Evolutionary conservation across 1,140 invertebrate species (phyloP).

Genomic region (Dendrolimus kikuchii): DNA sequence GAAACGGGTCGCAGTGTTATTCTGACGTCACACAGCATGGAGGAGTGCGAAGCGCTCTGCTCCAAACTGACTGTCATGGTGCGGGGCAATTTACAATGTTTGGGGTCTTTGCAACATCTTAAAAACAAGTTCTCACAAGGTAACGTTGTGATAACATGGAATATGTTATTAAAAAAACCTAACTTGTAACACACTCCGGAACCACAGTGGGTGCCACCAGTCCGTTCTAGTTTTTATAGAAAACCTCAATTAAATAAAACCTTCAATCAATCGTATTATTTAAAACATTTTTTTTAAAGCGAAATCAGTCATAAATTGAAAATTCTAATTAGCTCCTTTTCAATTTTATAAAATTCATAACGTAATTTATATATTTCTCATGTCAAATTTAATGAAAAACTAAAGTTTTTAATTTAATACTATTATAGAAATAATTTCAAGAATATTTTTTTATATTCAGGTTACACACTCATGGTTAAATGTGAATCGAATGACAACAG

Average conservation of each 20-base stretch:
- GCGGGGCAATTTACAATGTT: conserved; percentile 82
- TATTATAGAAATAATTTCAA: not conserved
- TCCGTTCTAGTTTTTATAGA: no score
- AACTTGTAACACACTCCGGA: no score
- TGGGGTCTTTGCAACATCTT: conserved; percentile 80
- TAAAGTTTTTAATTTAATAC: no score
- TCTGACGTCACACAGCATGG: conserved; percentile 88
- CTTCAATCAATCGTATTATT: not conserved
- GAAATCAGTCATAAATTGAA: no score
- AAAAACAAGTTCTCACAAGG: conserved; percentile 79
- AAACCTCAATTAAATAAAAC: not conserved
- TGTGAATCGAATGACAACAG: conserved; percentile 39
- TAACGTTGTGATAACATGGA: conserved; percentile 6
- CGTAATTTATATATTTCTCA: no score
- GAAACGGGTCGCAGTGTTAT: conserved; percentile 80
- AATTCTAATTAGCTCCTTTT: no score
- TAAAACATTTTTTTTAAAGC: no score
- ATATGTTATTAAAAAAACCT: no score
- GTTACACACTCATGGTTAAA: conserved; percentile 57
- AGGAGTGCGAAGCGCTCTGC: conserved; percentile 91
- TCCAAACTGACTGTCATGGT: conserved; percentile 91
- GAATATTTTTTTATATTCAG: conserved; percentile 43
- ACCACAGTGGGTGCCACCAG: no score
- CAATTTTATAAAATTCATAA: no score
- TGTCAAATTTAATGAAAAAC: no score